A percentile compares a stretch with the other conserved stretches of the same genome.
phyloP scores from a whole-genome alignment of 2,113 vertebrate genomes.

The Monarcha castaneiventris region DNA sequence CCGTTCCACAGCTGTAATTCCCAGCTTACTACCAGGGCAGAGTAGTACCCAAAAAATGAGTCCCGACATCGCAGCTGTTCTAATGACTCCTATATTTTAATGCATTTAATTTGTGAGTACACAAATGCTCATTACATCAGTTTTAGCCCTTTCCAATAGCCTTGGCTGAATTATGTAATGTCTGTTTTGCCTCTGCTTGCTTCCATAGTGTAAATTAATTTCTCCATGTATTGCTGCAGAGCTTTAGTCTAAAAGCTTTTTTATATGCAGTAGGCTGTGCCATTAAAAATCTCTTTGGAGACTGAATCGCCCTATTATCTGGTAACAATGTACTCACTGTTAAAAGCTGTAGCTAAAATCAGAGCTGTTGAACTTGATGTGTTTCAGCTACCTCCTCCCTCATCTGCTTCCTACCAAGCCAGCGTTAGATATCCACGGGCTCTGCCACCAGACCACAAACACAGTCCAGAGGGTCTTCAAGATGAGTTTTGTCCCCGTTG shows the following conservation, averaged over 20 bases:
- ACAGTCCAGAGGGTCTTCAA: constrained; percentile 92
- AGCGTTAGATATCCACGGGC: constrained; percentile 85
- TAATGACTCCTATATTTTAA: constrained; percentile 1
- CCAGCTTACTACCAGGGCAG: background rate
- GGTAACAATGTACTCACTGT: constrained; percentile 34
- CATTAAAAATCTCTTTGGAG: constrained; percentile 43
- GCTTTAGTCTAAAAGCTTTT: constrained; percentile 51
- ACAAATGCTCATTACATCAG: constrained; percentile 26
- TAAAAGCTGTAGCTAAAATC: background rate
- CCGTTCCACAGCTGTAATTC: background rate
- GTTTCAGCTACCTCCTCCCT: constrained; percentile 90
- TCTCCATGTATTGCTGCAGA: constrained; percentile 20
- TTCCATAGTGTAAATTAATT: constrained; percentile 38
- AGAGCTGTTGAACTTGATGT: constrained; percentile 28
- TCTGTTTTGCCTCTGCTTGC: constrained; percentile 50
- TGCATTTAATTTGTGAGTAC: constrained; percentile 35
- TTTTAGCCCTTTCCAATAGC: constrained; percentile 20
- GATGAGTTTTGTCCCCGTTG: constrained; percentile 97
- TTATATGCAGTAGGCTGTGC: constrained; percentile 45
- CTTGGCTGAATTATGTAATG: constrained; percentile 46
- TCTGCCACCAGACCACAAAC: constrained; percentile 82
- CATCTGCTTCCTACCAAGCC: constrained; percentile 95
- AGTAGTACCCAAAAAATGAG: background rate
- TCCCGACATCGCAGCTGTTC: background rate
- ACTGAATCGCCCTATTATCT: constrained; percentile 16